Evolutionary conservation across 1,140 invertebrate species (phyloP).

Genomic region (Campoletis sonorensis): DNA sequence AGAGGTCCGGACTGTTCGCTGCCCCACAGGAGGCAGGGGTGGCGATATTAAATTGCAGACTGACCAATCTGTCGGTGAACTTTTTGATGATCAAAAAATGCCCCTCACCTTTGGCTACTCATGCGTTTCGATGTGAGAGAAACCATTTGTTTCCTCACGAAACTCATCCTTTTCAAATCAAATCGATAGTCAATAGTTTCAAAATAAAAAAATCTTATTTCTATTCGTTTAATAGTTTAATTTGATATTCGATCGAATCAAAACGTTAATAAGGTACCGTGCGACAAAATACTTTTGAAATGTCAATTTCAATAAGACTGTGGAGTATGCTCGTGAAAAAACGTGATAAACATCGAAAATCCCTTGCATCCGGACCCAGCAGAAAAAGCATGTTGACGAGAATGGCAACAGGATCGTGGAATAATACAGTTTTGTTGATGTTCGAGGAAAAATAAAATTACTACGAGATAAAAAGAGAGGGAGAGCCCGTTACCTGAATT

Average conservation of each 20-base stretch:
- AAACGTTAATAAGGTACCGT: no score
- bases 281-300: no score
- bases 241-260: no score
- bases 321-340: no score
- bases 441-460: not conserved
- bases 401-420: not conserved
- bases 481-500: constrained; percentile 42
- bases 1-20: not conserved
- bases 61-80: constrained; percentile 65
- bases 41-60: constrained; percentile 70
- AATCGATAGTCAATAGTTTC: no score
- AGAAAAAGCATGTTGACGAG: not conserved
- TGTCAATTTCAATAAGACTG: no score
- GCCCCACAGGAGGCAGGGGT: constrained; percentile 48
- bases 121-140: no score
- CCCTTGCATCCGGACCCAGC: not conserved
- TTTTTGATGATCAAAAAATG: constrained; percentile 27
- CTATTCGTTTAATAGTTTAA: no score
- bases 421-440: not conserved
- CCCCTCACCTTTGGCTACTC: not conserved
- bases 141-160: no score
- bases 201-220: no score
- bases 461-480: no score
- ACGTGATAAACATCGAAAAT: not conserved
- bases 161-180: no score